Base-by-base conservation (phyloP, 1,140 invertebrate genomes). In the Anadara kagoshimensis region DNA sequence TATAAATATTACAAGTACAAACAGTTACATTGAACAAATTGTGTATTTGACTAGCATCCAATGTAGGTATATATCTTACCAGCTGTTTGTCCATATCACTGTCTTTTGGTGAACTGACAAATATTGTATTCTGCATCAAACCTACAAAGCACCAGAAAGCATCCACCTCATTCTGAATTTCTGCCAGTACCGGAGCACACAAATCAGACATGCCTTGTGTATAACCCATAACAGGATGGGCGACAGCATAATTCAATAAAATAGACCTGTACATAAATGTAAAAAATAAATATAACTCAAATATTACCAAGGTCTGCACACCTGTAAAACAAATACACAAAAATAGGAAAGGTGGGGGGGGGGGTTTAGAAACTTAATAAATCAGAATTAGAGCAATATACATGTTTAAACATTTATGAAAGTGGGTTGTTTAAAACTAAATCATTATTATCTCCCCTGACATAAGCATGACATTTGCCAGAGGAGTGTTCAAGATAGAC, bases 71-170 rank as follows among this genome's bases (percentile, higher is more conserved):
- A 36, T 36, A 36, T 3, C 29, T 36, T 36, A 94, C 93, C 79
- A 98, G 90, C 85, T 97, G 97, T 81, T 94, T 93, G 86, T 98
- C 97, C 94, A 98, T 98, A 81, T 97, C 96, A 78, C 93, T 93
- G 86, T 97, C 96, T 11, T 94, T 96, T 0, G 97, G 96, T 0
- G 95, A 96, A 71, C 95, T 96, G 0, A 98, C 95, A 84, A 98
- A 98, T 69, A 96, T 94, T 8, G 91, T 92, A 70, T 94, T 91
- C 89, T 97, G 95, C 95, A 98, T 97, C 47, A 98, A 91, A 3
- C 95, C 95, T 12, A 95, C 94, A 87, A 98, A 98, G 84, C 96
- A 97, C 95, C 96, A 97, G 86, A 96, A 98, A 0, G 96, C 93
- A 79, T 96, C 95, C 3, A 94, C 93, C 87, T 98, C 96, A 81